Evolutionary conservation across 2,888 invertebrate genomes (phyloP), one percentile per base, ranked within the genome.

Genomic region (Nymphalis c-album): DNA sequence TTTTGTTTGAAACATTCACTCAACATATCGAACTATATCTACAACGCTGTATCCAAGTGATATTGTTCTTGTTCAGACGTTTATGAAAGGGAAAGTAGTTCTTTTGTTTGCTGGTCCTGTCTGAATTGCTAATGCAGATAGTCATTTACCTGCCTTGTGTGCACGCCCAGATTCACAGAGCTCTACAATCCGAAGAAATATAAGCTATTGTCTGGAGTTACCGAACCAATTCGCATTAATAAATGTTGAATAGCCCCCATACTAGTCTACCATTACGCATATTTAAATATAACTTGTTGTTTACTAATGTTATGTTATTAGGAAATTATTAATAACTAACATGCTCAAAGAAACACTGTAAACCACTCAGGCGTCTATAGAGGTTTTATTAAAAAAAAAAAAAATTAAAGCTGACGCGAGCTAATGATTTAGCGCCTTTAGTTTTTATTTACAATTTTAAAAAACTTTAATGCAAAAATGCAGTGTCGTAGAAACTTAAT

Each of bases 41-140:
- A 69, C 70, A 74, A 72, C 73, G 71, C 71, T 75, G 73, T 73
- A 74, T 73, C 72, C 68, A 69, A 73, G 71, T 71, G 73, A 72
- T 74, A 77, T 80, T 78, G 77, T 80, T 78, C 77, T 78, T 78
- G 76, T 77, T 83, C 77, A 81, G 80, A 80, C 79, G 80, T 83
- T 80, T 80, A 81, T 83, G 82, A 84, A 83, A 84, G 81, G 80
- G 82, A 78, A 81, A 77, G 80, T 78, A 79, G 76, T 81, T 78
- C 82, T 82, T 83, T 83, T 81, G 80, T 86, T 85, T 80, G 80
- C 80, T 81, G 77, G 74, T 78, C 78, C 80, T 78, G 76, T 82
- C 79, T 83, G 84, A 86, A 84, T 86, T 81, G 84, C 81, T 82
- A 84, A 85, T 84, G 80, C 77, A 76, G 78, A 78, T 80, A 79